Evolutionary conservation across 2,113 vertebrate genomes (phyloP).

Genomic region (Eudorcas thomsonii): DNA sequence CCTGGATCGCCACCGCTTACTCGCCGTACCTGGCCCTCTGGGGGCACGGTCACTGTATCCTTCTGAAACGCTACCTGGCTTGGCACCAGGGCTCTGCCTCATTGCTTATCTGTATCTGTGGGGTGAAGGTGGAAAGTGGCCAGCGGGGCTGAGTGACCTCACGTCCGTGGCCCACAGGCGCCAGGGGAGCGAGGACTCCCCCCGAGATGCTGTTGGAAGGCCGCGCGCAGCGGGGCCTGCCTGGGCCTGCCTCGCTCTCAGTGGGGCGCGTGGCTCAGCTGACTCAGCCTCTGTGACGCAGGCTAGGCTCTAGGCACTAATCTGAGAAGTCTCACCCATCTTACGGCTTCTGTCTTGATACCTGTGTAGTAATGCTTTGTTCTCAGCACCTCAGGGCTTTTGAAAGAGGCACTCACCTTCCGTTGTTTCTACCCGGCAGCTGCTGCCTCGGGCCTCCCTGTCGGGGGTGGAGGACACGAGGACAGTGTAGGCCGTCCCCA

Average conservation of each 20-base stretch:
- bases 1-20: background rate
- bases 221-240: fast-evolving
- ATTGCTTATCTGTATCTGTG: background rate
- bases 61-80: background rate
- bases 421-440: fast-evolving
- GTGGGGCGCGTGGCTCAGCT: background rate
- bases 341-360: background rate
- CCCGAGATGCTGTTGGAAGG: background rate
- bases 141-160: background rate
- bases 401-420: background rate
- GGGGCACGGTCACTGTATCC: background rate
- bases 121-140: background rate
- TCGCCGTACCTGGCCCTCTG: background rate
- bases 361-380: background rate
- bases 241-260: background rate
- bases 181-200: no score
- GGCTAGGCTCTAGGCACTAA: background rate
- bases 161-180: fast-evolving
- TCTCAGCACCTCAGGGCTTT: background rate
- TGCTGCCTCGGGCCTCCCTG: fast-evolving
- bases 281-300: background rate
- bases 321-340: background rate
- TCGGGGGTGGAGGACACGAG: fast-evolving
- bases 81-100: background rate
- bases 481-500: background rate